Conservation (phyloP, 1,140 invertebrate genomes). For the Bursaphelenchus mucronatus region DNA sequence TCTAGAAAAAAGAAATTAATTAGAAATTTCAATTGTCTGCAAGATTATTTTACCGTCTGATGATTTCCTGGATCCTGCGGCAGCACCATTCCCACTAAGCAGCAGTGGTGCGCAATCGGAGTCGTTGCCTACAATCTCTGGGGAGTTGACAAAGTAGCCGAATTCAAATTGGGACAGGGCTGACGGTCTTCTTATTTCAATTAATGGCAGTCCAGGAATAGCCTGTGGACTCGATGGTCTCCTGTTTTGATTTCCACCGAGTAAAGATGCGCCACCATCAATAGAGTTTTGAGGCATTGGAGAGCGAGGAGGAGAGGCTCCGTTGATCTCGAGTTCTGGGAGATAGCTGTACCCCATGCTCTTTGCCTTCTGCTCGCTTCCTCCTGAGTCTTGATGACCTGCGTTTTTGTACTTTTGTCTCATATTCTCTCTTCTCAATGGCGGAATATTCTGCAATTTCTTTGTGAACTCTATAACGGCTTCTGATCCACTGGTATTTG, state of each 20-base stretch:
- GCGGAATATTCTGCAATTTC: slow-evolving; percentile 59
- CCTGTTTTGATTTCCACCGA: slow-evolving; percentile 1
- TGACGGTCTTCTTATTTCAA: slow-evolving; percentile 58
- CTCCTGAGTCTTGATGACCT: slow-evolving; percentile 56
- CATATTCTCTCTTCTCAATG: slow-evolving; percentile 55
- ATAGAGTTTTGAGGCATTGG: slow-evolving; percentile 22
- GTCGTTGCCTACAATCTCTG: slow-evolving; percentile 51
- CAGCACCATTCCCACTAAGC: slow-evolving; percentile 31
- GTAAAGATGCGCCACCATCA: neutral
- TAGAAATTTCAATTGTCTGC: neutral
- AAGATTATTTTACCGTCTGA: slow-evolving; percentile 49
- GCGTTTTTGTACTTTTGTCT: slow-evolving; percentile 47
- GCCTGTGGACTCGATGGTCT: slow-evolving; percentile 57
- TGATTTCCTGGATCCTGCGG: slow-evolving; percentile 53
- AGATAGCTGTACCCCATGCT: slow-evolving; percentile 51
- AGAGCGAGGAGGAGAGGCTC: slow-evolving; percentile 56
- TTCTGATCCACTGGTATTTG: slow-evolving; percentile 54
- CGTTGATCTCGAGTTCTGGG: slow-evolving; percentile 58
- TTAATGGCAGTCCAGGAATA: slow-evolving; percentile 58
- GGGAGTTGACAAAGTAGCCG: slow-evolving; percentile 60
- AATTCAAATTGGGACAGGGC: slow-evolving; percentile 61
- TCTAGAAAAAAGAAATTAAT: slow-evolving; percentile 9
- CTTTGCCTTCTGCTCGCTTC: slow-evolving; percentile 2
- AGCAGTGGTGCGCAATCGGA: slow-evolving; percentile 58
- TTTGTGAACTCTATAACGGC: slow-evolving; percentile 59